Conservation (phyloP, 1,140 invertebrate genomes). For the Drosophila willistoni region DNA sequence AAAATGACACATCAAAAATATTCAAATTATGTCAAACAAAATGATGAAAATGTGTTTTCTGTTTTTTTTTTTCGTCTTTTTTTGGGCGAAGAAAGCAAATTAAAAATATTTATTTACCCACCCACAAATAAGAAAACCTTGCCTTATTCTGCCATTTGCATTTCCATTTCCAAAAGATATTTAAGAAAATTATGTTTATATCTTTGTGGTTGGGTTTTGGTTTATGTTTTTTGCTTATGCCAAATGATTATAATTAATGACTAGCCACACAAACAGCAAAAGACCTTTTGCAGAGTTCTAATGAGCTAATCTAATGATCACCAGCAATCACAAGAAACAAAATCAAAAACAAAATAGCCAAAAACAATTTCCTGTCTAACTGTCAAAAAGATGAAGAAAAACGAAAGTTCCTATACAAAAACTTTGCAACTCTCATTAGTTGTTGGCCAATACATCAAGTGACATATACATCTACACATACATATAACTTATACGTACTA, state of each 20-base stretch:
- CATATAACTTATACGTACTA: too few species aligned
- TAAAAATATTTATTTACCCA: conserved; percentile 2
- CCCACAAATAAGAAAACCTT: conserved; percentile 44
- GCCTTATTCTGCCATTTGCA: background rate
- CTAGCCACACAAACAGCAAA: conserved; percentile 23
- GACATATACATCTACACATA: conserved; percentile 38
- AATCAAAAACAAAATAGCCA: conserved; percentile 22
- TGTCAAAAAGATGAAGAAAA: conserved; percentile 54
- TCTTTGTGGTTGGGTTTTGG: too few species aligned
- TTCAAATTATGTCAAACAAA: conserved; percentile 44
- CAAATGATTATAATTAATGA: conserved; percentile 60
- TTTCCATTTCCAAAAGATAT: conserved; percentile 25
- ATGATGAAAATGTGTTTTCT: conserved; percentile 31
- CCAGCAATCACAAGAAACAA: background rate
- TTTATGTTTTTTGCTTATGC: conserved; percentile 19
- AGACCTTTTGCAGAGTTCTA: conserved; percentile 50
- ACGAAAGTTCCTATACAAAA: conserved; percentile 58
- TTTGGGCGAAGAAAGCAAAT: background rate
- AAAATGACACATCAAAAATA: conserved; percentile 50
- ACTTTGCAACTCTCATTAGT: conserved; percentile 57
- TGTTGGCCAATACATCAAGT: conserved; percentile 51
- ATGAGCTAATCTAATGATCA: conserved; percentile 59
- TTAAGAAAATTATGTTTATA: conserved; percentile 43
- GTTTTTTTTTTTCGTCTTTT: background rate
- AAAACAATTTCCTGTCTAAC: conserved; percentile 66